Evolutionary conservation across 2,888 invertebrate genomes (phyloP).

Genomic region (Subacronicta megacephala): DNA sequence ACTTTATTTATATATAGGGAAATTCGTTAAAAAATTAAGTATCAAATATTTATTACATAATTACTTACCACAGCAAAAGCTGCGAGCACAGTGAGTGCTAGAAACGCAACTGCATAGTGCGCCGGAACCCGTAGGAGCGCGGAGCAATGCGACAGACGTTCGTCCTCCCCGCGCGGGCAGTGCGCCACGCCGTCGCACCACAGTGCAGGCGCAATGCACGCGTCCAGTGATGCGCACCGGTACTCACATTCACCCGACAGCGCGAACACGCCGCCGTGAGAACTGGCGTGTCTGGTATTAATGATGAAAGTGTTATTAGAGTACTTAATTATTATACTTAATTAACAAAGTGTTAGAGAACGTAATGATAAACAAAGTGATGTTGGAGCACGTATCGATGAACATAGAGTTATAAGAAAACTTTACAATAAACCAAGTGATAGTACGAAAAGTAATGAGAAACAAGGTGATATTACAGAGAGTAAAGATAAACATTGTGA

Average conservation of each 20-base stretch:
- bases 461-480: too few species aligned
- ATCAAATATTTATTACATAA: too few species aligned
- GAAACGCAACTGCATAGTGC: constrained; percentile 91
- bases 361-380: too few species aligned
- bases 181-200: constrained; percentile 95
- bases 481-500: too few species aligned
- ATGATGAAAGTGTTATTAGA: not conserved
- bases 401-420: too few species aligned
- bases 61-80: constrained; percentile 88
- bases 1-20: too few species aligned
- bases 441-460: too few species aligned
- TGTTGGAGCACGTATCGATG: too few species aligned
- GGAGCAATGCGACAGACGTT: constrained; percentile 94
- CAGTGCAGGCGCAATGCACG: constrained; percentile 93
- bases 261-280: constrained; percentile 88
- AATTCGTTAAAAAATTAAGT: too few species aligned
- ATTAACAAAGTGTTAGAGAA: too few species aligned
- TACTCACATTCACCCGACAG: constrained; percentile 93
- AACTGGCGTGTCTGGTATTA: constrained; percentile 84
- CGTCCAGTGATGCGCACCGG: constrained; percentile 94
- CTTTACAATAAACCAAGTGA: too few species aligned
- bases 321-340: too few species aligned
- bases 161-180: constrained; percentile 95
- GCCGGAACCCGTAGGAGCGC: constrained; percentile 94
- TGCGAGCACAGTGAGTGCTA: constrained; percentile 85